phyloP scores from a whole-genome alignment of 2,113 vertebrate species.

The Gallinago undulata region DNA sequence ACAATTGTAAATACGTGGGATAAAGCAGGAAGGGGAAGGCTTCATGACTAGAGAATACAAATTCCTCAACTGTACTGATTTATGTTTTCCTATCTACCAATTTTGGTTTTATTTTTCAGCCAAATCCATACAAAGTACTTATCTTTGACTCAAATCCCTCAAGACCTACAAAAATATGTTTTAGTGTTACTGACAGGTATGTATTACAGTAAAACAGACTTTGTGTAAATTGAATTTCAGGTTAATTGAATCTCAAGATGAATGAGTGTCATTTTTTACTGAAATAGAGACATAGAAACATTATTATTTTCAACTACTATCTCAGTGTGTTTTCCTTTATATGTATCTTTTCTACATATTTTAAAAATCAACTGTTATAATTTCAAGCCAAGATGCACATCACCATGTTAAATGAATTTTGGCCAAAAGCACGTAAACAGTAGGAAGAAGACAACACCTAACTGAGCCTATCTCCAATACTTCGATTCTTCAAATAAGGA shows the following conservation, averaged over 20 bases:
- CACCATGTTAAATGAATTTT: background rate
- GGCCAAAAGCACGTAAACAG: background rate
- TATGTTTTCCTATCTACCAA: background rate
- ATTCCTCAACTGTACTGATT: background rate
- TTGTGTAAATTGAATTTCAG: background rate
- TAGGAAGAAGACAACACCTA: background rate
- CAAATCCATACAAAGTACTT: background rate
- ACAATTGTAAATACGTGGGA: background rate
- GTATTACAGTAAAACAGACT: background rate
- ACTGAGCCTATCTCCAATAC: background rate
- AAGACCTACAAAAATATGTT: background rate
- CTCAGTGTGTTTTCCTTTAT: background rate
- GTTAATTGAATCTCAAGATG: background rate
- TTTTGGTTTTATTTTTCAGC: background rate
- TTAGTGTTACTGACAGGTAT: background rate
- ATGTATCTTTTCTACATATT: background rate
- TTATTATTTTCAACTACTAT: background rate
- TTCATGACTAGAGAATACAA: background rate
- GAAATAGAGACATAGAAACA: background rate
- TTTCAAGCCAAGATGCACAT: background rate
- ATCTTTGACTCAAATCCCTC: background rate
- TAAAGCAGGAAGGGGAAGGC: background rate
- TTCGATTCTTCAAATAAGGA: background rate
- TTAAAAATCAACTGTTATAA: background rate
- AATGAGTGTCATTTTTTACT: background rate